phyloP scores from a whole-genome alignment of 2,113 vertebrate species.

The Tretioscincus oriximinensis region DNA sequence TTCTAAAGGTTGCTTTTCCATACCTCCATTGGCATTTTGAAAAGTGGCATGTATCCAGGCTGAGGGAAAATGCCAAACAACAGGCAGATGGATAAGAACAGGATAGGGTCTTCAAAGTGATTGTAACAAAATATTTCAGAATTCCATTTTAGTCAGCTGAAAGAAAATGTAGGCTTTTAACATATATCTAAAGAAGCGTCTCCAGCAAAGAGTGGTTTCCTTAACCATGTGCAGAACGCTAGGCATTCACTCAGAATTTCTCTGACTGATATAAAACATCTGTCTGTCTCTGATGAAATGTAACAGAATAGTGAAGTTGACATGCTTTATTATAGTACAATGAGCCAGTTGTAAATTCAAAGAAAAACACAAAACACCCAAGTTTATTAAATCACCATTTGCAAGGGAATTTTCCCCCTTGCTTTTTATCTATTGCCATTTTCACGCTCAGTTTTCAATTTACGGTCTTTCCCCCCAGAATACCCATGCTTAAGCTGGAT shows the following conservation, averaged over 20 bases:
- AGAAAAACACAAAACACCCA: neutral
- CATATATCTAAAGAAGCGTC: neutral
- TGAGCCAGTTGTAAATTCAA: conserved; percentile 25
- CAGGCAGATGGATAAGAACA: conserved; percentile 7
- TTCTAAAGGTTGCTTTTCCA: neutral
- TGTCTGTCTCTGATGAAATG: conserved; percentile 56
- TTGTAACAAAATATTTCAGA: conserved; percentile 32
- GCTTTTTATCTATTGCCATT: conserved; percentile 13
- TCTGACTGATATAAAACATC: conserved; percentile 64
- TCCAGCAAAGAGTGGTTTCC: conserved; percentile 49
- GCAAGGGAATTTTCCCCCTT: neutral
- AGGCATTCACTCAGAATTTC: conserved; percentile 33
- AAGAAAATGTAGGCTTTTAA: conserved; percentile 26
- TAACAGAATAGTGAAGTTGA: conserved; percentile 44
- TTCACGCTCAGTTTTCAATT: conserved; percentile 5
- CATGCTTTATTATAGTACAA: conserved; percentile 41
- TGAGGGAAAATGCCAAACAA: conserved; percentile 19
- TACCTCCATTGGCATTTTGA: neutral
- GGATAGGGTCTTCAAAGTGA: conserved; percentile 28
- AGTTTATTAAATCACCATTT: conserved; percentile 7
- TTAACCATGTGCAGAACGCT: conserved; percentile 48
- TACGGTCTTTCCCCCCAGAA: neutral
- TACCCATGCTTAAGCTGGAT: neutral
- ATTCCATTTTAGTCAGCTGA: conserved; percentile 21
- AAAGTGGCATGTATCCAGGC: neutral